Evolutionary conservation across 2,797 vertebrate species (phyloP), one percentile per base, ranked within the genome.

Genomic region (Trematomus bernacchii): DNA sequence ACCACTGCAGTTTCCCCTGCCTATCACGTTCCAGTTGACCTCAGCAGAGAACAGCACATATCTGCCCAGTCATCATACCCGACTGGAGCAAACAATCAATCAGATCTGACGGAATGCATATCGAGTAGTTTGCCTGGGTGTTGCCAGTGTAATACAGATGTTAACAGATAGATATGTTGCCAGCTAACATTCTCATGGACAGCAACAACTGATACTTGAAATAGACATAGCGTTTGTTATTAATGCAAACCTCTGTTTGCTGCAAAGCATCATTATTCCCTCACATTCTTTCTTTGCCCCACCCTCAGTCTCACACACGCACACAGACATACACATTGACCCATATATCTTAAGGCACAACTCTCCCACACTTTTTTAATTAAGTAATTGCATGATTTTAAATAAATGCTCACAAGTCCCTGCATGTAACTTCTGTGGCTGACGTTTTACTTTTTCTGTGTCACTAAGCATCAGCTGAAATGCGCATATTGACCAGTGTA

Each of bases 1-100:
- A 11, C 82, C 79, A 80, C 88, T 92, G 92, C 88, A 85, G 88
- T 76, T 91, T 89, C 83, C 44, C 79, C 71, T 65, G 63, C 83
- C 83, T 90, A 86, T 90, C 89, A 16, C 82, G 46, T 91, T 92
- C 85, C 90, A 84, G 85, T 89, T 91, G 90, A 91, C 92, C 91
- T 92, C 90, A 85, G 88, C 88, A 89, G 72, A 88, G 83, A 79
- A 74, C 71, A 67, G 61, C 54, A 16, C 53, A 87, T 82, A 87
- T 85, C 71, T 91, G 85, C 86, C 27, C 42, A 50, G 91, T 92
- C 90, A 92, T 91, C 90, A 86, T 69, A 85, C 51, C 61, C 40
- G 10, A 19, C 21, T 33, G 43, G 61, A 86, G 69, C 33, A 68
- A 79, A 71, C 66, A 66, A 81, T 85, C 82, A 66, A 75, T 86